Conservation (phyloP, 2,797 vertebrate species). For the Anas capensis region DNA sequence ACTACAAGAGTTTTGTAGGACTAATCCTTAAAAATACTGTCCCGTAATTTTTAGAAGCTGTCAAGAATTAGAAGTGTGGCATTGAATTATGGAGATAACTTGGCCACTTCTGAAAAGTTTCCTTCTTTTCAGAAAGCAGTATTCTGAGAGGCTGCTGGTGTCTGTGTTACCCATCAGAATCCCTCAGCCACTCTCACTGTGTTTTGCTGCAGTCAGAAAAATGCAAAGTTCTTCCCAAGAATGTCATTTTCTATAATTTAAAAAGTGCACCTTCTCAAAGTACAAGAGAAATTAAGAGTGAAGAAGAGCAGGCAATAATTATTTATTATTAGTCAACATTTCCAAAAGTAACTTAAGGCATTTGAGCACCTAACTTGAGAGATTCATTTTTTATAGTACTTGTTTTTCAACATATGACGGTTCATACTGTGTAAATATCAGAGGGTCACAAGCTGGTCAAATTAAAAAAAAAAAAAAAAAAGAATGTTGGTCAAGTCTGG, state of each 20-base stretch:
- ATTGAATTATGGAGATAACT: conserved; percentile 64
- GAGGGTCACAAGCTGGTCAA: not conserved
- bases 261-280: not conserved
- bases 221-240: not conserved
- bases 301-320: not conserved
- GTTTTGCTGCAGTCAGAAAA: conserved; percentile 39
- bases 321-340: not conserved
- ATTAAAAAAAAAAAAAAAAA: not conserved
- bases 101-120: not conserved
- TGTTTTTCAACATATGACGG: not conserved
- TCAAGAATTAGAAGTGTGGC: conserved; percentile 22
- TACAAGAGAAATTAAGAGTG: not conserved
- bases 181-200: not conserved
- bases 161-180: conserved; percentile 28
- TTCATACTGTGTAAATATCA: not conserved
- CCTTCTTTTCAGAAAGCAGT: conserved; percentile 39
- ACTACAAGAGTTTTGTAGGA: conserved; percentile 8
- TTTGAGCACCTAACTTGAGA: not conserved
- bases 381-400: not conserved
- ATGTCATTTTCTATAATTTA: conserved; percentile 3
- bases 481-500: not conserved
- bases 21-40: conserved; percentile 36
- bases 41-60: conserved; percentile 37
- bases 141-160: conserved; percentile 31
- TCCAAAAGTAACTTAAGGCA: not conserved